Conservation (phyloP, 2,888 invertebrate genomes). For the Syrphus vitripennis region DNA sequence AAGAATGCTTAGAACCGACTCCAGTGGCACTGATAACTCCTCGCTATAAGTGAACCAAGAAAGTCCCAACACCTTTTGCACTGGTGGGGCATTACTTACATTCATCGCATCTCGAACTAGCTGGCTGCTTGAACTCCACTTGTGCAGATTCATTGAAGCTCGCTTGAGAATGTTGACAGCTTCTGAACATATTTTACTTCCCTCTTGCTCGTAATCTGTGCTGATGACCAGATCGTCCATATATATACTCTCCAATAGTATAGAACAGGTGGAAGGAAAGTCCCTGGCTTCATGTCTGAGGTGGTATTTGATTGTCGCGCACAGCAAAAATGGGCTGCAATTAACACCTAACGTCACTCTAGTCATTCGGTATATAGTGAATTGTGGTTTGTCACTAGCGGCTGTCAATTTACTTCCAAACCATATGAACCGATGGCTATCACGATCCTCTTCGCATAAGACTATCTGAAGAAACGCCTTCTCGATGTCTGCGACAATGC, state of each 20-base stretch:
- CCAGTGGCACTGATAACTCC: neutral
- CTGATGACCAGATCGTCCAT: too few species aligned
- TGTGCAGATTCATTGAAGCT: too few species aligned
- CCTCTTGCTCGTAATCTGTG: too few species aligned
- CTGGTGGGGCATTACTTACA: too few species aligned
- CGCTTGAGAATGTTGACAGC: too few species aligned
- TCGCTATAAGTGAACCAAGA: neutral
- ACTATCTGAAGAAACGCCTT: neutral
- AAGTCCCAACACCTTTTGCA: too few species aligned
- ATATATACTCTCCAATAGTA: too few species aligned
- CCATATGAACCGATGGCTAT: constrained; percentile 30
- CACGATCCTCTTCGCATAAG: neutral
- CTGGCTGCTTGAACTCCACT: too few species aligned
- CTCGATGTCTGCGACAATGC: constrained; percentile 17
- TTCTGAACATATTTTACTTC: too few species aligned
- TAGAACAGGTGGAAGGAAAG: neutral
- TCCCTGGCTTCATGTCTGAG: neutral
- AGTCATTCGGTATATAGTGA: neutral
- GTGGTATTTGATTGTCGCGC: constrained; percentile 1
- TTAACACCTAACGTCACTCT: constrained; percentile 25
- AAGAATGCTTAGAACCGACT: neutral
- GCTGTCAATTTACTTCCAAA: neutral
- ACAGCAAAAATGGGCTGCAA: too few species aligned
- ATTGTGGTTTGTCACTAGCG: neutral
- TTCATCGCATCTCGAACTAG: too few species aligned